phyloP scores from a whole-genome alignment of 1,140 invertebrate species.

The Leptinotarsa undecemlineata region DNA sequence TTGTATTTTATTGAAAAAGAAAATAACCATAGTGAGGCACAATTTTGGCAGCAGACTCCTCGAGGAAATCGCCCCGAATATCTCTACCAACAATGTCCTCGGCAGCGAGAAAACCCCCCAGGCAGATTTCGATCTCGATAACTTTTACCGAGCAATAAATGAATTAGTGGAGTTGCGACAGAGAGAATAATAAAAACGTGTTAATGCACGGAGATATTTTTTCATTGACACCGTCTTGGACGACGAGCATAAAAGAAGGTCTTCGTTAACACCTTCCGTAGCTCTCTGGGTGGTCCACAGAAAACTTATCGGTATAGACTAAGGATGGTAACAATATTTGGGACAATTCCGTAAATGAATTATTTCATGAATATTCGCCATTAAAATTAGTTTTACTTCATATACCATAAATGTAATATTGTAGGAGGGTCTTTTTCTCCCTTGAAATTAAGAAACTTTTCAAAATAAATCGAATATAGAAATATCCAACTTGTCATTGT shows the following conservation, averaged over 20 bases:
- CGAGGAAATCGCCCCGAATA: too few species aligned
- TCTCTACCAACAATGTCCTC: too few species aligned
- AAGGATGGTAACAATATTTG: too few species aligned
- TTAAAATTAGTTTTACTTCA: too few species aligned
- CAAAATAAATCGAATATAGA: neutral
- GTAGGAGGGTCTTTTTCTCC: neutral
- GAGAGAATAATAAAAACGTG: slow-evolving; percentile 41
- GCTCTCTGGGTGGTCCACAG: slow-evolving; percentile 5
- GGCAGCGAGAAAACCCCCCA: slow-evolving; percentile 15
- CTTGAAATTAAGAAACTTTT: too few species aligned
- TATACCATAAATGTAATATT: neutral
- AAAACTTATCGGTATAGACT: neutral
- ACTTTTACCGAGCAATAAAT: slow-evolving; percentile 29
- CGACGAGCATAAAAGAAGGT: slow-evolving; percentile 26
- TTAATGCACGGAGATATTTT: slow-evolving; percentile 41
- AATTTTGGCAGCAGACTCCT: too few species aligned
- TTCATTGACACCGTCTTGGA: slow-evolving; percentile 23
- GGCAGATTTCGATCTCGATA: slow-evolving; percentile 17
- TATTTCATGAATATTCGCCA: too few species aligned
- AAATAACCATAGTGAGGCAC: too few species aligned
- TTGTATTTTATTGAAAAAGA: too few species aligned
- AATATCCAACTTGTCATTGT: neutral
- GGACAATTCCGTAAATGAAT: too few species aligned
- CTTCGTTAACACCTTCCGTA: neutral
- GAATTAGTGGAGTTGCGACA: slow-evolving; percentile 40